Evolutionary conservation across 1,140 invertebrate genomes (phyloP).

Genomic region (Zaprionus lachaisei): DNA sequence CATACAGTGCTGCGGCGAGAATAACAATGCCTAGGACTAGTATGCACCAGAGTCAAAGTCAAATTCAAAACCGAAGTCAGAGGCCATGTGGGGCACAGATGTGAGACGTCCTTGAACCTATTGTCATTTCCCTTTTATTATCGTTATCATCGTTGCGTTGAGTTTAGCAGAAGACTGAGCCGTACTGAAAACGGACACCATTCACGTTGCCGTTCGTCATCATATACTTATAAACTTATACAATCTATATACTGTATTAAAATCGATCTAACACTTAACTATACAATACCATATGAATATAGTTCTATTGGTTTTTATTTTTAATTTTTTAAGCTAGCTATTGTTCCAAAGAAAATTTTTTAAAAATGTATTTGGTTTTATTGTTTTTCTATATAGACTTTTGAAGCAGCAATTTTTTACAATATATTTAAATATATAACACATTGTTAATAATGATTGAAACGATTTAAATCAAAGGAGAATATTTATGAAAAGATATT

Average conservation of each 20-base stretch:
- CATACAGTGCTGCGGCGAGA: conserved; percentile 84
- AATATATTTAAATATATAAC: conserved; percentile 31
- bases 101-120: conserved; percentile 45
- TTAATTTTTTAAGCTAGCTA: conserved; percentile 63
- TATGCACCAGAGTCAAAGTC: conserved; percentile 57
- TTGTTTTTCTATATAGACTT: conserved; percentile 52
- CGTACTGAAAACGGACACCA: conserved; percentile 67
- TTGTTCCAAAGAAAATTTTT: conserved; percentile 72
- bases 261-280: background rate
- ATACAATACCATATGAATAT: conserved; percentile 51
- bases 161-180: conserved; percentile 80
- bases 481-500: background rate
- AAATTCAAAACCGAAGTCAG: conserved; percentile 37
- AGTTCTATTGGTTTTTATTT: conserved; percentile 27
- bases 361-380: conserved; percentile 29
- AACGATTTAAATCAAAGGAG: conserved; percentile 56
- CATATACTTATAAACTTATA: conserved; percentile 64
- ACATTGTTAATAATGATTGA: conserved; percentile 66
- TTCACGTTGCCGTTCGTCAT: conserved; percentile 78
- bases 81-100: background rate
- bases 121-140: conserved; percentile 40
- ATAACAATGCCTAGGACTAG: conserved; percentile 79
- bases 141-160: conserved; percentile 48
- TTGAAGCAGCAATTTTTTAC: conserved; percentile 58
- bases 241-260: conserved; percentile 29